Conservation (phyloP, 2,797 vertebrate species). For the Spinibarbus caldwelli region DNA sequence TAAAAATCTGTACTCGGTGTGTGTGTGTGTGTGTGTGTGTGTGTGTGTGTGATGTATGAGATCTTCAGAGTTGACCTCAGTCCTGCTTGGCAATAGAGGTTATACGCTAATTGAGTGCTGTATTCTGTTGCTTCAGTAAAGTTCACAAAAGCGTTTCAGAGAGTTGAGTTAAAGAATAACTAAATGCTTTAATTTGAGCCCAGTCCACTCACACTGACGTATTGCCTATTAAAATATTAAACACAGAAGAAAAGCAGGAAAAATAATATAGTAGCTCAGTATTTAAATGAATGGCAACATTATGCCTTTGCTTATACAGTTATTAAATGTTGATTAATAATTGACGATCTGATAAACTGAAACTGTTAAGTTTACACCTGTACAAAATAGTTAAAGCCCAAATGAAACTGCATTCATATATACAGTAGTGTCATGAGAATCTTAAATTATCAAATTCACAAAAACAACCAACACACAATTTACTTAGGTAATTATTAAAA, state of each 20-base stretch:
- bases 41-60: conserved; percentile 2
- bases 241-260: not conserved
- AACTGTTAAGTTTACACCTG: not conserved
- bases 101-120: not conserved
- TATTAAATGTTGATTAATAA: not conserved
- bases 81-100: not conserved
- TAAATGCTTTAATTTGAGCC: not conserved
- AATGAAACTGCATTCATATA: no score
- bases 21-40: not conserved
- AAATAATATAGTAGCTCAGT: not conserved
- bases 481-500: no score
- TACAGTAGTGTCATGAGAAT: no score
- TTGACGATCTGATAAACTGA: no score
- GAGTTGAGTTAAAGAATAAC: conserved; percentile 8
- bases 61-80: conserved; percentile 5
- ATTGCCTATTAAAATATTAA: not conserved
- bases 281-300: not conserved
- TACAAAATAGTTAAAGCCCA: not conserved
- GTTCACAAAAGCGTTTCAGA: not conserved
- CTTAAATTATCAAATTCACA: no score
- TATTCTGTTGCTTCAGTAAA: conserved; percentile 7
- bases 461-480: no score
- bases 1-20: conserved; percentile 8
- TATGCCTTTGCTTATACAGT: not conserved
- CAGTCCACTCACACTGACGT: not conserved